Conservation (phyloP, 2,113 vertebrate genomes). For the Cygnus buccinator region DNA sequence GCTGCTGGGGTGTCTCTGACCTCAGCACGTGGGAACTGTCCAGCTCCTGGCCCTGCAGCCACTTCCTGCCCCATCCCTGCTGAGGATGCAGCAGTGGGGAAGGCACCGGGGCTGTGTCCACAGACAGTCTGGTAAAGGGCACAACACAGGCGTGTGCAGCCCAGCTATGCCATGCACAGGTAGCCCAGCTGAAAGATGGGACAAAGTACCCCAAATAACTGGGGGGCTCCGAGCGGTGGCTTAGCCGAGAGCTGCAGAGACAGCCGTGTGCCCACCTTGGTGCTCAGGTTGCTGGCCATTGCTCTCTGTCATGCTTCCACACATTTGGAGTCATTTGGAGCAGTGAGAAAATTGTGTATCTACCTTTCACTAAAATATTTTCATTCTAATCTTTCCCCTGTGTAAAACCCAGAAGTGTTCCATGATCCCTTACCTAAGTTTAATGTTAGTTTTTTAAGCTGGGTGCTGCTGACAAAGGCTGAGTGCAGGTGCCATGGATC, state of each 20-base stretch:
- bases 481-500: neutral
- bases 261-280: fast-evolving
- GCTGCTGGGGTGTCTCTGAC: neutral
- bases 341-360: neutral
- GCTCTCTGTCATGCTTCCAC: neutral
- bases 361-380: neutral
- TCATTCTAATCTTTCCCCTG: neutral
- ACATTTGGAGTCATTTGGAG: neutral
- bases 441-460: neutral
- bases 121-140: neutral
- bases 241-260: neutral
- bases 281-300: neutral
- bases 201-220: neutral
- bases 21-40: fast-evolving
- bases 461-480: neutral
- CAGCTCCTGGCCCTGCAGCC: neutral
- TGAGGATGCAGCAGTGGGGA: neutral
- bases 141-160: neutral
- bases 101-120: neutral
- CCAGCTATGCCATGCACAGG: neutral
- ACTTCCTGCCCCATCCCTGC: neutral
- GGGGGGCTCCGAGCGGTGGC: neutral
- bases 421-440: neutral
- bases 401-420: neutral
- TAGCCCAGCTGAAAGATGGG: neutral